Evolutionary conservation across 2,888 invertebrate species (phyloP).

Genomic region (Acanthosepion esculentum): DNA sequence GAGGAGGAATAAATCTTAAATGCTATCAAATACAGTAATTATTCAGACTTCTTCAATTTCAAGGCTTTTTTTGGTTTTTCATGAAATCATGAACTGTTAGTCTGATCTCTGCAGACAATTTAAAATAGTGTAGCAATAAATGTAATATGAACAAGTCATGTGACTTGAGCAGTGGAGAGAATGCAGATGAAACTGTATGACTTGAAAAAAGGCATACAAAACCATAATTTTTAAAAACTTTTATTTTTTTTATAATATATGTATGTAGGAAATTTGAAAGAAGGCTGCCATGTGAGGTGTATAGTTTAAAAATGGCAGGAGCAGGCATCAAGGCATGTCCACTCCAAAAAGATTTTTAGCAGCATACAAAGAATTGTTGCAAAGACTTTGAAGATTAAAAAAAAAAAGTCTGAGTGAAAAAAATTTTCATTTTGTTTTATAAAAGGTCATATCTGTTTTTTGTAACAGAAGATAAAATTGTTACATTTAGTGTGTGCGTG

Average conservation of each 20-base stretch:
- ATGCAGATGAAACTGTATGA: neutral
- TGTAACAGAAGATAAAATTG: neutral
- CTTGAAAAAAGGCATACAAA: neutral
- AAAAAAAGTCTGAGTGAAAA: neutral
- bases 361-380: neutral
- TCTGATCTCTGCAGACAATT: neutral
- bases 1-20: too few relatives aligned
- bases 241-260: neutral
- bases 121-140: neutral
- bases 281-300: slow-evolving; percentile 9
- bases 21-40: too few relatives aligned
- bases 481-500: neutral
- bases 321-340: neutral
- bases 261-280: neutral
- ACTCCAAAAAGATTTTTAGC: neutral
- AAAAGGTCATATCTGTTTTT: neutral
- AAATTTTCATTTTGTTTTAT: neutral
- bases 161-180: neutral
- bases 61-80: neutral
- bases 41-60: neutral
- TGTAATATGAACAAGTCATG: neutral
- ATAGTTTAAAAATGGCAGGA: neutral
- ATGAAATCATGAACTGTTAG: neutral
- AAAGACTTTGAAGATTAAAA: neutral
- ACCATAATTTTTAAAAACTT: neutral